Conservation (phyloP, 2,113 vertebrate genomes). For the Dasyornis broadbenti region DNA sequence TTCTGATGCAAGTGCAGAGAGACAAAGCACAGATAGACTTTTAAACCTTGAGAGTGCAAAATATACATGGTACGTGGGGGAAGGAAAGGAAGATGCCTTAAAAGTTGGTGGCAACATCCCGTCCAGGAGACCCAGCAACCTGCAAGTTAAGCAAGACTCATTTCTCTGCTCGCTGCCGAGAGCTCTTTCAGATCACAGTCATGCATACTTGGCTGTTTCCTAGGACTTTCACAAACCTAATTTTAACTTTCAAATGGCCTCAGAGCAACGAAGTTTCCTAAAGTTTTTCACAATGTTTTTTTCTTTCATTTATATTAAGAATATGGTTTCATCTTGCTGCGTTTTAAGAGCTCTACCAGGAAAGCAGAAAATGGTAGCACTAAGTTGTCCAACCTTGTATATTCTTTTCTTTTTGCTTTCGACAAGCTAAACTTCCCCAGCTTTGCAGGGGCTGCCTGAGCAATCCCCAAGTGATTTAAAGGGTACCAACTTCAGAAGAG, state of each 20-base stretch:
- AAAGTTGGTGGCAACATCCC: neutral
- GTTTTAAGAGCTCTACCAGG: neutral
- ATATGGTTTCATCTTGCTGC: neutral
- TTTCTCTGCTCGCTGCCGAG: neutral
- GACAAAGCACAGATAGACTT: neutral
- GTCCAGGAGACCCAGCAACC: neutral
- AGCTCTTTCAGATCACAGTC: neutral
- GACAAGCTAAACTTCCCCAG: neutral
- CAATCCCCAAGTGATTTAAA: neutral
- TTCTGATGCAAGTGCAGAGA: neutral
- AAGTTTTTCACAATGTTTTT: neutral
- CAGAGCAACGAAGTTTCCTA: neutral
- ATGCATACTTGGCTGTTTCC: neutral
- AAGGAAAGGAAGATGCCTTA: neutral
- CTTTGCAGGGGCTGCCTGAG: neutral
- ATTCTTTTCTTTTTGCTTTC: neutral
- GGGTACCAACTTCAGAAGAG: neutral
- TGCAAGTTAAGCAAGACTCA: neutral
- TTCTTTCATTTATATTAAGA: neutral
- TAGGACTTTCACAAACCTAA: neutral
- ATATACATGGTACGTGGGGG: neutral
- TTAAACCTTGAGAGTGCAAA: neutral
- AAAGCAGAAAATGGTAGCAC: neutral
- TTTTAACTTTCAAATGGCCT: neutral
- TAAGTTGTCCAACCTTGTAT: neutral